Conservation (phyloP, 2,888 invertebrate species). For the Torymus texanus region DNA sequence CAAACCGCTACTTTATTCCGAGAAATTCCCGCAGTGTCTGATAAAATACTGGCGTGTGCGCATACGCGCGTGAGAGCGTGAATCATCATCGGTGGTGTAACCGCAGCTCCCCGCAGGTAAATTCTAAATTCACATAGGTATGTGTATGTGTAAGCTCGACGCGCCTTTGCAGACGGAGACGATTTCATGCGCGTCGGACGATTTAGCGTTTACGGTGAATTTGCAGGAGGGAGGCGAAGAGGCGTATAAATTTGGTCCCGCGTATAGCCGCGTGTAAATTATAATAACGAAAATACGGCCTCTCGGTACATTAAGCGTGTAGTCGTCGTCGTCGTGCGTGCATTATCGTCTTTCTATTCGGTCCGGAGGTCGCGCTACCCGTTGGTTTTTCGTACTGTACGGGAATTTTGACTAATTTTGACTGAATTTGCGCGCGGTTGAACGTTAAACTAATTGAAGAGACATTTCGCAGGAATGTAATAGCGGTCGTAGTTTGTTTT, state of each 20-base stretch:
- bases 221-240: conserved; percentile 47
- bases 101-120: conserved; percentile 3
- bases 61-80: background rate
- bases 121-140: conserved; percentile 17
- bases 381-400: background rate
- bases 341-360: conserved; percentile 47
- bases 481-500: background rate
- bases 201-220: conserved; percentile 56
- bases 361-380: no score
- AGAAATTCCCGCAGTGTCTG: background rate
- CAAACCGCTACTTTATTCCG: background rate
- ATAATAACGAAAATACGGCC: conserved; percentile 66
- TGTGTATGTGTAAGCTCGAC: background rate
- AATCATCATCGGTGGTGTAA: conserved; percentile 35
- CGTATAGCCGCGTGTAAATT: conserved; percentile 60
- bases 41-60: no score
- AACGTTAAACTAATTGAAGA: background rate
- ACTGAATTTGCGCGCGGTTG: no score
- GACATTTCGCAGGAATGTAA: background rate
- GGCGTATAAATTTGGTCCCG: conserved; percentile 53
- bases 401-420: background rate
- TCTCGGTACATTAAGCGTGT: conserved; percentile 67
- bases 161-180: background rate
- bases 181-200: conserved; percentile 47
- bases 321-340: conserved; percentile 26